Percentiles rank a stretch among this genome's conserved stretches.
These are phyloP conservation scores for Centrocercus urophasianus DNA, from an alignment of 2,113 vertebrate genomes.

Conservation along the genomic window DNA sequence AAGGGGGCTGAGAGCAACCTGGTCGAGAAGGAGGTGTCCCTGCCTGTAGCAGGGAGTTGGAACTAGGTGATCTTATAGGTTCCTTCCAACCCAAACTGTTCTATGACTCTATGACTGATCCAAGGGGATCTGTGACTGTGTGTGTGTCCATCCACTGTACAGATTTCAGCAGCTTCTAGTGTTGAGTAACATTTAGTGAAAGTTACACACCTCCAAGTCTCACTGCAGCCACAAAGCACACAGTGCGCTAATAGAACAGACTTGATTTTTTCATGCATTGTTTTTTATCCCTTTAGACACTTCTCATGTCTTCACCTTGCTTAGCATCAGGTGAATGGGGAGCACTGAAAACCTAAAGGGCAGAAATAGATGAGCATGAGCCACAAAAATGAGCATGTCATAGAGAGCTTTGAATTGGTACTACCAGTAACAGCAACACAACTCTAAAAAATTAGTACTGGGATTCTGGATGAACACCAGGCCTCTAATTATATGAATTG, in stretches of 20 bases:
- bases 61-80: too few species aligned
- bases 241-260: not conserved
- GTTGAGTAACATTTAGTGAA: too few species aligned
- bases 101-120: too few species aligned
- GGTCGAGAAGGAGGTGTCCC: too few species aligned
- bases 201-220: not conserved
- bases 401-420: not conserved
- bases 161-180: not conserved
- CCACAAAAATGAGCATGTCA: not conserved
- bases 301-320: not conserved
- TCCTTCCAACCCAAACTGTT: too few species aligned
- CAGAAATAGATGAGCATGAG: not conserved
- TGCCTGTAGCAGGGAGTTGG: too few species aligned
- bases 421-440: not conserved
- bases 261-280: not conserved
- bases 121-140: not conserved
- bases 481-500: not conserved
- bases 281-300: not conserved
- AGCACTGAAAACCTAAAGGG: not conserved
- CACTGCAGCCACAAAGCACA: not conserved
- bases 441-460: not conserved
- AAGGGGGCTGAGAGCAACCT: too few species aligned
- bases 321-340: not conserved
- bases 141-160: too few species aligned
- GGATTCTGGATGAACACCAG: not conserved